A percentile compares a stretch with the other conserved stretches of the same genome.
phyloP scores from a whole-genome alignment of 1,140 invertebrate species.

The Drosophila nasuta region DNA sequence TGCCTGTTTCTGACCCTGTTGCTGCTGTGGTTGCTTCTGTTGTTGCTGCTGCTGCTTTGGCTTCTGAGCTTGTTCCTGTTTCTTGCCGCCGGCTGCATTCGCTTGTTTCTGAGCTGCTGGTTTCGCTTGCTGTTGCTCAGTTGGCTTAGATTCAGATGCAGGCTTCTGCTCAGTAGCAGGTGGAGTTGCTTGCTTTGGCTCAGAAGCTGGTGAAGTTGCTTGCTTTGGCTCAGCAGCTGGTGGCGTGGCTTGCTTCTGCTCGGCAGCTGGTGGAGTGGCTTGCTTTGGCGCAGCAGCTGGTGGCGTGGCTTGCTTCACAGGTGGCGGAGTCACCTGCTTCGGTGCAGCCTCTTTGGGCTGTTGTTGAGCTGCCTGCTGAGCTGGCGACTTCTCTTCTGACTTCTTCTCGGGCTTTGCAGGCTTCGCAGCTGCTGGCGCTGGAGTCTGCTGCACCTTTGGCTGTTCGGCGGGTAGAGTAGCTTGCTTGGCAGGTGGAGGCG shows the following conservation, averaged over 20 bases:
- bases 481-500: constrained; percentile 18
- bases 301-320: neutral
- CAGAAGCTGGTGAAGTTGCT: neutral
- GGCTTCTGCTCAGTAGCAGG: neutral
- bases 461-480: constrained; percentile 20
- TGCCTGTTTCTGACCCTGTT: constrained; percentile 24
- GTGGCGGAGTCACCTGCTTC: neutral
- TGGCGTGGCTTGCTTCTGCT: neutral
- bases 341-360: neutral
- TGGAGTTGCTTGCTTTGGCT: neutral
- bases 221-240: neutral
- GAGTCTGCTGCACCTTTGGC: constrained; percentile 1
- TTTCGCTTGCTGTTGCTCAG: neutral
- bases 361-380: neutral
- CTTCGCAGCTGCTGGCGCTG: neutral
- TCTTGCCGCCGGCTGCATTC: constrained; percentile 35
- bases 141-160: neutral
- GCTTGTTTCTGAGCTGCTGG: constrained; percentile 17
- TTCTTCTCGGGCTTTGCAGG: neutral
- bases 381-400: neutral
- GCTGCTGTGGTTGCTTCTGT: constrained; percentile 3
- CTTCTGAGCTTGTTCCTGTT: constrained; percentile 53
- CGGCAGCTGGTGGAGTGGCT: neutral
- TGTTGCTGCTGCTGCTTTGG: constrained; percentile 40
- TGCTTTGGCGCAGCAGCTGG: neutral